These are phyloP conservation scores for Lumbricus terrestris DNA, from an alignment of 2,888 invertebrate genomes.

Conservation along the genomic window DNA sequence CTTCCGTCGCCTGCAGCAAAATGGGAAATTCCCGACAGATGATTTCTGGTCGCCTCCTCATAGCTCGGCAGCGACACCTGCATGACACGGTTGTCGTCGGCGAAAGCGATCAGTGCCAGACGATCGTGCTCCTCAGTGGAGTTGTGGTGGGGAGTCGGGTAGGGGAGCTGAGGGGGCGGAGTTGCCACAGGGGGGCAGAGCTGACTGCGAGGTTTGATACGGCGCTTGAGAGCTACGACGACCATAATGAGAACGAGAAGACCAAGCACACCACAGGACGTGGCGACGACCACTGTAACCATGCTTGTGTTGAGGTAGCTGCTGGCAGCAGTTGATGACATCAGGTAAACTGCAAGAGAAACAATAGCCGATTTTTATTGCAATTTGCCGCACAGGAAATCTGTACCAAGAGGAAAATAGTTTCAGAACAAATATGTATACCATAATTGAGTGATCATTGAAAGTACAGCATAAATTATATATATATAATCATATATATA, in stretches of 20 bases:
- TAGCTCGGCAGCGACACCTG: constrained; percentile 62
- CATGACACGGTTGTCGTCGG: constrained; percentile 53
- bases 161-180: constrained; percentile 23
- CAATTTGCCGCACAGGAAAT: neutral
- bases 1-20: constrained; percentile 19
- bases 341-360: constrained; percentile 23
- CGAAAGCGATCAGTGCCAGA: constrained; percentile 64
- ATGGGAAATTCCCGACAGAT: constrained; percentile 26
- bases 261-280: constrained; percentile 57
- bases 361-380: neutral
- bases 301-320: constrained; percentile 42
- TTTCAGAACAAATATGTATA: neutral
- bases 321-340: constrained; percentile 14
- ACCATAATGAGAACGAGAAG: constrained; percentile 54
- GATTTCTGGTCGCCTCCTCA: constrained; percentile 61
- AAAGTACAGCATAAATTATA: neutral
- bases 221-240: constrained; percentile 48
- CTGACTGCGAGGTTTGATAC: constrained; percentile 26
- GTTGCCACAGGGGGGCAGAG: constrained; percentile 27
- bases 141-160: constrained; percentile 38
- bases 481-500: too few species aligned
- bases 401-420: neutral
- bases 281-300: constrained; percentile 55
- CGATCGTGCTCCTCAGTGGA: constrained; percentile 61
- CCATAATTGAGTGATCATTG: neutral